These are phyloP conservation scores for Volucella bombylans DNA, from an alignment of 2,888 invertebrate genomes.

Conservation along the genomic window DNA sequence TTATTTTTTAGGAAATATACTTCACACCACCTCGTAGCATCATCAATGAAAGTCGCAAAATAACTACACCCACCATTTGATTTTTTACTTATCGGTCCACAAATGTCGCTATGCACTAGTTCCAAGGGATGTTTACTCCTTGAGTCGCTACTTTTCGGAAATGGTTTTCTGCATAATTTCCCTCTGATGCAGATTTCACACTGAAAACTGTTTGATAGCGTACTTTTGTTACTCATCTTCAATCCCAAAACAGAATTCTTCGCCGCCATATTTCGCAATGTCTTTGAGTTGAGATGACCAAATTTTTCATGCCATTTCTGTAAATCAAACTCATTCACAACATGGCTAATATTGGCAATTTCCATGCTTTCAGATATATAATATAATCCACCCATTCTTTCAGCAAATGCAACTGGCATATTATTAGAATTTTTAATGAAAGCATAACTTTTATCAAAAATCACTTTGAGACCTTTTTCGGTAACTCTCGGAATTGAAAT, in stretches of 20 bases:
- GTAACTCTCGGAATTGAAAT: too few species aligned
- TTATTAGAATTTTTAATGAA: too few species aligned
- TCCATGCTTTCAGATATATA: too few species aligned
- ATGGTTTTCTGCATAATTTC: constrained; percentile 7
- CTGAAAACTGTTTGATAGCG: background rate
- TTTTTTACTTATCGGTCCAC: constrained; percentile 8
- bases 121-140: background rate
- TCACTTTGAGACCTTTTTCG: too few species aligned
- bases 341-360: too few species aligned
- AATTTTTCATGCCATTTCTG: too few species aligned
- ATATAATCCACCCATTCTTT: too few species aligned
- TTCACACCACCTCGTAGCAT: constrained; percentile 21
- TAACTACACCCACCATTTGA: constrained; percentile 15
- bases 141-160: background rate
- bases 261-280: background rate
- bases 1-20: constrained; percentile 15
- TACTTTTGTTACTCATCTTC: too few species aligned
- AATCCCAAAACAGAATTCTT: constrained; percentile 5
- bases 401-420: too few species aligned
- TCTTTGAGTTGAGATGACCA: background rate
- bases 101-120: too few species aligned
- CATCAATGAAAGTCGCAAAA: constrained; percentile 17
- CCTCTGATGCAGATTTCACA: constrained; percentile 16
- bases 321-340: too few species aligned
- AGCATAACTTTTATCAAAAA: too few species aligned